A percentile compares a stretch with the other conserved stretches of the same genome.
Evolutionary conservation across 1,140 invertebrate species (phyloP).

Genomic region (Hycleus phaleratus): DNA sequence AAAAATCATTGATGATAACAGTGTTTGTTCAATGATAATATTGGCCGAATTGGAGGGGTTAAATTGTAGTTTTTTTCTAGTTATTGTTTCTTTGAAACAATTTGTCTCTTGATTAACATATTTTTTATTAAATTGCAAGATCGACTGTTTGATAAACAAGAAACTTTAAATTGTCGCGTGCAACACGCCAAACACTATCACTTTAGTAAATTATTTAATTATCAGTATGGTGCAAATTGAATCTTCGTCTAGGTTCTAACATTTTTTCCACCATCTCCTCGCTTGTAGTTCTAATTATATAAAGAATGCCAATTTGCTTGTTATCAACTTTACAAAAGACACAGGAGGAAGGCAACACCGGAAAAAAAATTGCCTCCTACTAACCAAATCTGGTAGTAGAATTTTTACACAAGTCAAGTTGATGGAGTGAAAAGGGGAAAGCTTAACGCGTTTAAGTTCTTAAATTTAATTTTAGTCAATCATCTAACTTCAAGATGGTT

Average conservation of each 20-base stretch:
- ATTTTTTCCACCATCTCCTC: no score
- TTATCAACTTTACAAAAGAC: no score
- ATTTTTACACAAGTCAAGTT: conserved; percentile 31
- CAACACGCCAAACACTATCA: not conserved
- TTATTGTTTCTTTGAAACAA: no score
- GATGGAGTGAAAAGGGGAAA: conserved; percentile 33
- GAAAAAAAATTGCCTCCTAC: conserved; percentile 23
- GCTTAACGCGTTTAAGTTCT: conserved; percentile 40
- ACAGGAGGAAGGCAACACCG: no score
- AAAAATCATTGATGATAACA: conserved; percentile 3
- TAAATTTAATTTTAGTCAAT: conserved; percentile 42
- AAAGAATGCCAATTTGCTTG: not conserved
- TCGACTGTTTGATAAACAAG: not conserved
- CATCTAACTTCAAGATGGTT: conserved; percentile 33
- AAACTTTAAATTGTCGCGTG: conserved; percentile 4
- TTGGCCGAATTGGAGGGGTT: no score
- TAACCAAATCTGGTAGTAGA: conserved; percentile 29
- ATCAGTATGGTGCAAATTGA: no score
- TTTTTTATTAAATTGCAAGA: no score
- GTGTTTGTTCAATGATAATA: not conserved
- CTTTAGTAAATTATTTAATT: conserved; percentile 4
- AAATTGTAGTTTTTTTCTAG: no score
- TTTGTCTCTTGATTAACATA: no score
- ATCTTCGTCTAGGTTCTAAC: no score
- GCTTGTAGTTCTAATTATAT: not conserved